Percentiles rank a stretch among this genome's conserved stretches.
Conservation (phyloP, 2,113 vertebrate species). For the Phylloscopus trochiloides region DNA sequence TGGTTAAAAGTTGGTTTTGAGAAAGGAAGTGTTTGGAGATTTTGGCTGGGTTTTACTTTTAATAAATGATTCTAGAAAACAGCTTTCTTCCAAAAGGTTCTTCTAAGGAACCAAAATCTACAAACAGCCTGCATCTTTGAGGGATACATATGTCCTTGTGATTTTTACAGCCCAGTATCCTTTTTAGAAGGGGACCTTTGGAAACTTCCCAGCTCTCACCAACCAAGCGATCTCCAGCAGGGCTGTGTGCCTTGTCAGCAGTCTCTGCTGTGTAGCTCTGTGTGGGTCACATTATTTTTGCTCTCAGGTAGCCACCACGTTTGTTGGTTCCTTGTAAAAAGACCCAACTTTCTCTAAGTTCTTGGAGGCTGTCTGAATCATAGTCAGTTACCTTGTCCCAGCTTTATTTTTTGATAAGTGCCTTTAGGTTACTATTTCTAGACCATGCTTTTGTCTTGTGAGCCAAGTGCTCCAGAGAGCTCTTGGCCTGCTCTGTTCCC, state of each 20-base stretch:
- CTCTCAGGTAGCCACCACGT: accelerated
- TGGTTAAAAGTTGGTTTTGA: background rate
- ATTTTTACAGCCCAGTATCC: background rate
- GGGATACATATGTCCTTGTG: background rate
- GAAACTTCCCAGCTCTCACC: background rate
- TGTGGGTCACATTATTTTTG: background rate
- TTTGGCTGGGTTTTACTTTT: background rate
- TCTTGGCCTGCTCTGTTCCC: background rate
- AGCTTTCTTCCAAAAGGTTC: background rate
- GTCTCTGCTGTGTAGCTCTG: background rate
- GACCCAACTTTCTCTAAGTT: background rate
- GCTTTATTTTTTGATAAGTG: background rate
- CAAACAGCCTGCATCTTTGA: background rate
- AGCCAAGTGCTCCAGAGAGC: background rate
- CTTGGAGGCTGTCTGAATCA: background rate
- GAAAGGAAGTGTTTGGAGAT: background rate
- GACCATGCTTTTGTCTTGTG: background rate
- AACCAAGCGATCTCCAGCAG: background rate
- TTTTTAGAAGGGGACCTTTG: background rate
- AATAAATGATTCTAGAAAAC: background rate
- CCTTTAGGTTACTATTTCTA: background rate
- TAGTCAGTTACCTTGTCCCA: background rate
- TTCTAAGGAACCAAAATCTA: background rate
- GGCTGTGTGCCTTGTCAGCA: background rate
- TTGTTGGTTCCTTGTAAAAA: background rate